These are phyloP conservation scores for Cottoperca gobio DNA, from an alignment of 2,797 vertebrate species.

Conservation along the genomic window DNA sequence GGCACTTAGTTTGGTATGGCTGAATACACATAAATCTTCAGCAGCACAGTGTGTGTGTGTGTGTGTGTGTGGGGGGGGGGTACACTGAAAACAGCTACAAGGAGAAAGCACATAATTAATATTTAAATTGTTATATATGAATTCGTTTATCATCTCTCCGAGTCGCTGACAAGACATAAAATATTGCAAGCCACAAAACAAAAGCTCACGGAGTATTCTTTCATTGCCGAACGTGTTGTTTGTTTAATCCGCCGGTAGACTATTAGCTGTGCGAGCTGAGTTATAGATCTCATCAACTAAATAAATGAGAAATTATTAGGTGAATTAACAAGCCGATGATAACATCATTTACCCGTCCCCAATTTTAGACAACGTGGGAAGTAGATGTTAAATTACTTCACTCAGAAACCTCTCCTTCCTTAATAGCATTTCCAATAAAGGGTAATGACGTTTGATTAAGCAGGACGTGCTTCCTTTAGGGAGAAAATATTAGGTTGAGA, in stretches of 20 bases:
- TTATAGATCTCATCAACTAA: constrained; percentile 73
- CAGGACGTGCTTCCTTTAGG: constrained; percentile 51
- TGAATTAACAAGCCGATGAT: constrained; percentile 77
- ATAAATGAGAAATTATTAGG: constrained; percentile 80
- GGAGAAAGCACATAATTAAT: constrained; percentile 40
- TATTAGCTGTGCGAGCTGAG: constrained; percentile 58
- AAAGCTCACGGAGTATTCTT: constrained; percentile 16
- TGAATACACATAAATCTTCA: constrained; percentile 31
- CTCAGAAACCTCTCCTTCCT: constrained; percentile 60
- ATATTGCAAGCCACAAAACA: constrained; percentile 31
- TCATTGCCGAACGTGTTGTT: constrained; percentile 46
- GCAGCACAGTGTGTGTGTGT: not conserved
- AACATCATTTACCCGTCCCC: constrained; percentile 70
- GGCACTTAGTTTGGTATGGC: not conserved
- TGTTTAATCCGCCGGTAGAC: constrained; percentile 64
- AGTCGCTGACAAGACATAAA: constrained; percentile 32
- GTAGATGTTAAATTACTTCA: constrained; percentile 75
- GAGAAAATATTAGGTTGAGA: constrained; percentile 70
- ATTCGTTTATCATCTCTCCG: constrained; percentile 27
- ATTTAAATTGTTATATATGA: constrained; percentile 36
- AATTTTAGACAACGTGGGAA: constrained; percentile 77
- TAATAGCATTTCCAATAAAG: constrained; percentile 81
- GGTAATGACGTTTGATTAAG: constrained; percentile 78
- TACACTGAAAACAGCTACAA: constrained; percentile 35
- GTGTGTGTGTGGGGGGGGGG: no score